Conservation (phyloP, 2,888 invertebrate genomes). For the Encarsia formosa region DNA sequence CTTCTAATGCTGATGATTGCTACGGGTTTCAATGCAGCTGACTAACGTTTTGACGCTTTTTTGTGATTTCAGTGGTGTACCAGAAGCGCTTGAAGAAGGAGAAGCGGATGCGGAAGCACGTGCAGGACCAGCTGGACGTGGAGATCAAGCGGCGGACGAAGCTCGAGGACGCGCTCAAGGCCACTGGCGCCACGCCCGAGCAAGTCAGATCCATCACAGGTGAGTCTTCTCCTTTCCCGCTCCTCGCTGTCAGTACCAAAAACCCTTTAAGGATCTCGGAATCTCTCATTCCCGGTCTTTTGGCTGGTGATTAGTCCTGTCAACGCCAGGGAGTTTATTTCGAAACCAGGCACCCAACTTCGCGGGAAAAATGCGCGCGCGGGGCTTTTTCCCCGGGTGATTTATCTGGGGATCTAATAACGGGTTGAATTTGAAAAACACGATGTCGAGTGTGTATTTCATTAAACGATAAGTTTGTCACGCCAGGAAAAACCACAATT, state of each 20-base stretch:
- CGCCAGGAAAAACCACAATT: conserved; percentile 19
- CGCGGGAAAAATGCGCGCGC: neutral
- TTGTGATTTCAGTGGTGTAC: conserved; percentile 69
- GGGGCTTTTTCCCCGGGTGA: neutral
- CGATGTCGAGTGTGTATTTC: too few species aligned
- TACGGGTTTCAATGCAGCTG: neutral
- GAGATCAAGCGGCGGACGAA: conserved; percentile 77
- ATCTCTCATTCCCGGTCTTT: conserved; percentile 46
- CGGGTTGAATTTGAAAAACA: too few species aligned
- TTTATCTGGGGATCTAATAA: neutral
- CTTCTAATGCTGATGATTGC: neutral
- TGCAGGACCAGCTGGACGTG: conserved; percentile 79
- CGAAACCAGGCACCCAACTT: conserved; percentile 38
- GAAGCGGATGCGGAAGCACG: conserved; percentile 72
- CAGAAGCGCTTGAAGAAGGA: conserved; percentile 89
- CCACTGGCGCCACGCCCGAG: conserved; percentile 70
- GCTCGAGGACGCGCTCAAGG: conserved; percentile 75
- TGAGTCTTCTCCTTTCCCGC: conserved; percentile 48
- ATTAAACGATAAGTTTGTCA: too few species aligned
- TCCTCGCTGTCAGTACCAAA: conserved; percentile 50
- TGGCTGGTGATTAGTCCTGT: conserved; percentile 50
- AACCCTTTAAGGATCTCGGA: conserved; percentile 53
- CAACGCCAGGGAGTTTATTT: conserved; percentile 51
- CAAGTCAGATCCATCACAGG: conserved; percentile 77
- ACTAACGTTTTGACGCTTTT: neutral